A percentile compares a stretch with the other conserved stretches of the same genome.
These are phyloP conservation scores for Dreissena rostriformis DNA, from an alignment of 1,140 invertebrate species.

Conservation along the genomic window DNA sequence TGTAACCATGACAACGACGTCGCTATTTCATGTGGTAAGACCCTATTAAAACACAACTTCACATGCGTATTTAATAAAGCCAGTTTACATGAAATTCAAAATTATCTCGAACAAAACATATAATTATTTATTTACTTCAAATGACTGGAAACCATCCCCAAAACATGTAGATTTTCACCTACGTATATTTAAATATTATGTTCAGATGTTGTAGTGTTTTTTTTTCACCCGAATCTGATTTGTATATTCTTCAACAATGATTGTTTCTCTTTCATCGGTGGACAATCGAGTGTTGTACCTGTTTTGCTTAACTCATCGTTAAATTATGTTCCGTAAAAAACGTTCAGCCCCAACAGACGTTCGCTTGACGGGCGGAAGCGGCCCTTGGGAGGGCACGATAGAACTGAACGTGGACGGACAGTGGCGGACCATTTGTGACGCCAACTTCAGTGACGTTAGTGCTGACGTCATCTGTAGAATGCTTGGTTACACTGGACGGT, in stretches of 20 bases:
- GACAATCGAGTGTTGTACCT: not conserved
- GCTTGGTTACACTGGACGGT: constrained; percentile 62
- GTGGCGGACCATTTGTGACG: constrained; percentile 69
- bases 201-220: no score
- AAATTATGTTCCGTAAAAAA: not conserved
- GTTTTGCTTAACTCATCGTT: not conserved
- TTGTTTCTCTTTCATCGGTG: not conserved
- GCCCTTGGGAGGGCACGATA: constrained; percentile 58
- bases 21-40: constrained; percentile 41
- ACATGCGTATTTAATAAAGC: no score
- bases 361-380: constrained; percentile 14
- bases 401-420: constrained; percentile 53
- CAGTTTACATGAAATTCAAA: no score
- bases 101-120: no score
- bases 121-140: no score
- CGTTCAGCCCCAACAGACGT: constrained; percentile 37
- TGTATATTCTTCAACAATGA: not conserved
- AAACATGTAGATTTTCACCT: no score
- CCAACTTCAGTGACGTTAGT: constrained; percentile 62
- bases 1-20: constrained; percentile 46
- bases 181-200: not conserved
- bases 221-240: not conserved
- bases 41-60: no score
- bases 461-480: constrained; percentile 68
- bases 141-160: no score